Percentiles rank a stretch among this genome's conserved stretches.
Conservation (phyloP, 1,140 invertebrate genomes). For the Lepidurus couesii region DNA sequence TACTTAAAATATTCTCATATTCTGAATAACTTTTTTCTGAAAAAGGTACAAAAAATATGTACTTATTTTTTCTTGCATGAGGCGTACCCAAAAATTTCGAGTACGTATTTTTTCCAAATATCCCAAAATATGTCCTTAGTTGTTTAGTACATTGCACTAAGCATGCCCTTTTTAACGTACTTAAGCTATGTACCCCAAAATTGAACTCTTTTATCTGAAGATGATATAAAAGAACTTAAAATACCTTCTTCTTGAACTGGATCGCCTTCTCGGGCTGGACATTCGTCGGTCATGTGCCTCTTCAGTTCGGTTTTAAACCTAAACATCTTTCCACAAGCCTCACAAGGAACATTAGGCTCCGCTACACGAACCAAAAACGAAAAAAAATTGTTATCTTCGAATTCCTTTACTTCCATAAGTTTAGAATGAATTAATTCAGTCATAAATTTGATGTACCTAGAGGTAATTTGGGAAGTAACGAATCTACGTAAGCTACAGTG, state of each 20-base stretch:
- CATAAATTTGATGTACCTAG: background rate
- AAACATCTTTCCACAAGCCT: background rate
- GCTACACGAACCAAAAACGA: background rate
- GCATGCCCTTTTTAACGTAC: too few relatives aligned
- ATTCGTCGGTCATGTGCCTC: background rate
- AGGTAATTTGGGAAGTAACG: background rate
- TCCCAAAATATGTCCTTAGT: too few relatives aligned
- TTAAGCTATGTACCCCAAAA: too few relatives aligned
- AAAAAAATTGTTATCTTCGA: background rate
- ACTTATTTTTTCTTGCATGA: too few relatives aligned
- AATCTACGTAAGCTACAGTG: background rate
- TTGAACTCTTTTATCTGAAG: too few relatives aligned
- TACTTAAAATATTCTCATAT: too few relatives aligned
- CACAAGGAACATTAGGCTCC: background rate
- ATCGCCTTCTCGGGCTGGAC: background rate
- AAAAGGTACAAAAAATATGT: too few relatives aligned
- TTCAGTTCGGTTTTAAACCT: background rate
- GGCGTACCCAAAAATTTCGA: too few relatives aligned
- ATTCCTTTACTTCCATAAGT: background rate
- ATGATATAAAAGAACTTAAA: background rate
- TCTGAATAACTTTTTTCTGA: too few relatives aligned
- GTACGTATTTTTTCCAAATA: too few relatives aligned
- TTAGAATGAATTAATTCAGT: background rate
- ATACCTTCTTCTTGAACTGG: constrained; percentile 1
- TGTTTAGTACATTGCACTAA: too few relatives aligned